These are phyloP conservation scores for Volucella inanis DNA, from an alignment of 2,888 invertebrate genomes.

Conservation along the genomic window DNA sequence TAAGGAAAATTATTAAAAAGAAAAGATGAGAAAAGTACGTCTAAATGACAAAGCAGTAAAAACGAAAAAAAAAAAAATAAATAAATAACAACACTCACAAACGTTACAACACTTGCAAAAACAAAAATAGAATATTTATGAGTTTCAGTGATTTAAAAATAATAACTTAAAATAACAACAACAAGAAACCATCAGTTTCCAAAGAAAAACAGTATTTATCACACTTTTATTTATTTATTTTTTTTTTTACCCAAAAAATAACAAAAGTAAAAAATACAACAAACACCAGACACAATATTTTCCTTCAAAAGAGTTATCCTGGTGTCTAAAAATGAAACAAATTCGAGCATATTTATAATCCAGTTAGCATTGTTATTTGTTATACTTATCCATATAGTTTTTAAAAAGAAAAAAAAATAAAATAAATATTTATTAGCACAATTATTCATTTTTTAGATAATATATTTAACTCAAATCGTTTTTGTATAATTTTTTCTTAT, in stretches of 20 bases:
- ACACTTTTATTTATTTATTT: not conserved
- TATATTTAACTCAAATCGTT: not conserved
- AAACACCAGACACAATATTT: not conserved
- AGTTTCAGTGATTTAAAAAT: conserved; percentile 50
- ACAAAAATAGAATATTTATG: conserved; percentile 44
- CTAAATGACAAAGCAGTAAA: conserved; percentile 1
- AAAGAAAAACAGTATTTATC: conserved; percentile 9
- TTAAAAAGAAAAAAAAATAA: too few species aligned
- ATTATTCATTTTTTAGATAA: conserved; percentile 64
- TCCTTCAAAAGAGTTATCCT: conserved; percentile 24
- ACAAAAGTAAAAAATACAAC: not conserved
- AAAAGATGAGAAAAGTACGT: not conserved
- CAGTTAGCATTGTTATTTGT: conserved; percentile 68
- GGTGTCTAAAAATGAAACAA: conserved; percentile 17
- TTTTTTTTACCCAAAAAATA: not conserved
- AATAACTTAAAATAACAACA: conserved; percentile 1
- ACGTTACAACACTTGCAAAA: conserved; percentile 29
- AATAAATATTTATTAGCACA: conserved; percentile 70
- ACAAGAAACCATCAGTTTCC: conserved; percentile 46
- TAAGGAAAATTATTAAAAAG: conserved; percentile 19
- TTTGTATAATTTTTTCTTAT: conserved; percentile 39
- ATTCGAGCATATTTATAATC: conserved; percentile 58
- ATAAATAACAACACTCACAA: conserved; percentile 36
- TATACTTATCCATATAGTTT: conserved; percentile 50
- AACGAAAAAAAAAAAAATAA: conserved; percentile 40